phyloP scores from a whole-genome alignment of 2,888 invertebrate genomes.

The Perizoma flavofasciatum region DNA sequence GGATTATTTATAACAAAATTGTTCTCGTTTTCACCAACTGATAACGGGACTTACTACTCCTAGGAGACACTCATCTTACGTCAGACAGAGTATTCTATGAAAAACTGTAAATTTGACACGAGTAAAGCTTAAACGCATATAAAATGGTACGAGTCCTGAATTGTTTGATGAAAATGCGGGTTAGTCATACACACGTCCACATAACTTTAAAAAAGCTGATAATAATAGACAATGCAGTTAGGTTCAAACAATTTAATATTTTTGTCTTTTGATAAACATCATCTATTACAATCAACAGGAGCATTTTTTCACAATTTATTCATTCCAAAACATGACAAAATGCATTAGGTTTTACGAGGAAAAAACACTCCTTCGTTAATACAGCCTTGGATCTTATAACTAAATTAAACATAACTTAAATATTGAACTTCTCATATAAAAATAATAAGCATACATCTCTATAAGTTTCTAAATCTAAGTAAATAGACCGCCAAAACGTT shows the following conservation, averaged over 20 bases:
- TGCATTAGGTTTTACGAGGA: constrained; percentile 53
- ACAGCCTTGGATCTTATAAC: constrained; percentile 82
- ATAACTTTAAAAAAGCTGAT: constrained; percentile 65
- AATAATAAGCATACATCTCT: constrained; percentile 71
- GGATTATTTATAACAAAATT: constrained; percentile 69
- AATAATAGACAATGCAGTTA: constrained; percentile 58
- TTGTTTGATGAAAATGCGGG: too few species aligned
- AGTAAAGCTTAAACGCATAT: too few species aligned
- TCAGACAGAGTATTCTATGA: too few species aligned
- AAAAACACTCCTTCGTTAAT: constrained; percentile 77
- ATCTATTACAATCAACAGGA: constrained; percentile 66
- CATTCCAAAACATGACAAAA: constrained; percentile 42
- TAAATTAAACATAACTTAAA: constrained; percentile 80
- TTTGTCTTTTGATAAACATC: constrained; percentile 50
- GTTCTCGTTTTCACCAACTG: too few species aligned
- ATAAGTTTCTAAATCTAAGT: constrained; percentile 69
- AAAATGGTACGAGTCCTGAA: too few species aligned
- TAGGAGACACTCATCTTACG: too few species aligned
- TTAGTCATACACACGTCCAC: constrained; percentile 77
- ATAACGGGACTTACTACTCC: too few species aligned
- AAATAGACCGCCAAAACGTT: constrained; percentile 76
- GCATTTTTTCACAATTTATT: constrained; percentile 63
- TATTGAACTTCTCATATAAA: constrained; percentile 79
- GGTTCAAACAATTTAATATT: constrained; percentile 47
- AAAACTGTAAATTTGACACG: too few species aligned